Conservation (phyloP, 2,797 vertebrate genomes). For the Emydoidea blandingii region DNA sequence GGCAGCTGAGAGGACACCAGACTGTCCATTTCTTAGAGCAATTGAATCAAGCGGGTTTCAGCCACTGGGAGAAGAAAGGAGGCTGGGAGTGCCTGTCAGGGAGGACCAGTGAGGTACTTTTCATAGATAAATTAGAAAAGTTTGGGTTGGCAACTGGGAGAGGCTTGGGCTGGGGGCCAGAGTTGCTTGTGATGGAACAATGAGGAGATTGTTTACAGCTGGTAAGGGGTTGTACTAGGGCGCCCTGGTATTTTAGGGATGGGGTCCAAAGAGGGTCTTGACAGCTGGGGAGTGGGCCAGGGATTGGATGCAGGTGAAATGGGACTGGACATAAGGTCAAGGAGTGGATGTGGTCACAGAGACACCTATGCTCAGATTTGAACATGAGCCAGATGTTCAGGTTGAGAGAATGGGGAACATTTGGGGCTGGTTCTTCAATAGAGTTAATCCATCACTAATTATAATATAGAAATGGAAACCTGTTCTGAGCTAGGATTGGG, state of each 20-base stretch:
- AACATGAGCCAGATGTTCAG: background rate
- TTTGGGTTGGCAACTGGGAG: background rate
- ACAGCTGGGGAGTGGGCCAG: background rate
- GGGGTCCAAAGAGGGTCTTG: background rate
- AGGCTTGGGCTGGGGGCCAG: background rate
- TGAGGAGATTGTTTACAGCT: background rate
- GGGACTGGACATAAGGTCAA: background rate
- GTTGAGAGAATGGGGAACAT: background rate
- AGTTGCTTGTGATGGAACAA: background rate
- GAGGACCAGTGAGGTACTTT: background rate
- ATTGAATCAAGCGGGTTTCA: background rate
- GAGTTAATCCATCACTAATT: background rate
- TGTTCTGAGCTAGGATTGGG: rapidly evolving
- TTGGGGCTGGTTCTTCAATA: background rate
- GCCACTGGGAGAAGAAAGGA: background rate
- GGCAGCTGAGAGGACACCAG: background rate
- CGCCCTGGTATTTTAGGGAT: background rate
- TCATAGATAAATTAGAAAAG: background rate
- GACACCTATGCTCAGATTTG: background rate
- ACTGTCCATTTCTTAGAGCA: background rate
- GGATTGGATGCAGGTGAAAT: background rate
- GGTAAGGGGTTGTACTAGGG: background rate
- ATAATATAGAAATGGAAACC: background rate
- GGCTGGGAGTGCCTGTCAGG: background rate
- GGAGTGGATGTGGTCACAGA: background rate